A percentile compares a stretch with the other conserved stretches of the same genome.
These are phyloP conservation scores for Centroberyx gerrardi DNA, from an alignment of 2,797 vertebrate species.

Conservation along the genomic window DNA sequence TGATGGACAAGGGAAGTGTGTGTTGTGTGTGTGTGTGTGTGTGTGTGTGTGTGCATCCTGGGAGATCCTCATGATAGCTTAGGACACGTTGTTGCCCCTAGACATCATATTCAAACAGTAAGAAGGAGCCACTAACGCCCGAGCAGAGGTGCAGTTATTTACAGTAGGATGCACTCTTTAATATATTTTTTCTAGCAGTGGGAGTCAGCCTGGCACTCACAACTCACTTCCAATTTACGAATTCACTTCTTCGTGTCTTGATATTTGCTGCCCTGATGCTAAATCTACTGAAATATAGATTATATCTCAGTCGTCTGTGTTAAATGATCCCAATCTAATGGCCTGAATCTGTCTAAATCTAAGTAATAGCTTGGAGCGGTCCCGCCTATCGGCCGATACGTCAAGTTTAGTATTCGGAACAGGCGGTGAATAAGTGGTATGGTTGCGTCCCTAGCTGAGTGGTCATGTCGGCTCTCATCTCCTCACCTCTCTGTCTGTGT, in stretches of 20 bases:
- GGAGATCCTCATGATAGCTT: conserved; percentile 16
- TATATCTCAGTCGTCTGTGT: too few species aligned
- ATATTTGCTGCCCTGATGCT: conserved; percentile 10
- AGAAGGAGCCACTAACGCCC: conserved; percentile 28
- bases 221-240: conserved; percentile 5
- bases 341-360: too few species aligned
- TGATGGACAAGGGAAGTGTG: not conserved
- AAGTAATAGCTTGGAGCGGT: too few species aligned
- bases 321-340: too few species aligned
- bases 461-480: conserved; percentile 12
- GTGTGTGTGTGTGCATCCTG: conserved; percentile 31
- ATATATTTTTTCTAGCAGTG: conserved; percentile 23
- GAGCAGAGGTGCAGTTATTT: conserved; percentile 25
- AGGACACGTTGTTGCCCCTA: conserved; percentile 39
- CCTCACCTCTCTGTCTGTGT: not conserved
- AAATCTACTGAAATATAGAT: conserved; percentile 1
- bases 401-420: not conserved
- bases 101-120: conserved; percentile 33
- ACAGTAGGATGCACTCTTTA: conserved; percentile 28
- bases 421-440: not conserved
- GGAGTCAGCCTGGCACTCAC: not conserved
- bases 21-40: conserved; percentile 18
- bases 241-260: not conserved
- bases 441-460: conserved; percentile 4
- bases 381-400: too few species aligned